A percentile compares a stretch with the other conserved stretches of the same genome.
Evolutionary conservation across 2,888 invertebrate species (phyloP).

Genomic region (Drosophila leonis): DNA sequence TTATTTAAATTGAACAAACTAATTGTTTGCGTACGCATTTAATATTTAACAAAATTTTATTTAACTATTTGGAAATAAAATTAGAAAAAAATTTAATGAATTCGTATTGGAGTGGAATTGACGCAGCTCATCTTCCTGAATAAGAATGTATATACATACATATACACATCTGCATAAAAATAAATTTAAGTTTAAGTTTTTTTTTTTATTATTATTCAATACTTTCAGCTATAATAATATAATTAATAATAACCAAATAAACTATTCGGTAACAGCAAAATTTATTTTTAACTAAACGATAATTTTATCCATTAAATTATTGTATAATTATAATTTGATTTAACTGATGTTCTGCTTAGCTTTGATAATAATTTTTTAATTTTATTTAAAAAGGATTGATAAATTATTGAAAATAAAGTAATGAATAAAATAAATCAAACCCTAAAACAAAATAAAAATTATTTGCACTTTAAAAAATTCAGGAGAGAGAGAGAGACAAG

Average conservation of each 20-base stretch:
- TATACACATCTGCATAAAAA: too few species aligned
- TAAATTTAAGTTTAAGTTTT: too few species aligned
- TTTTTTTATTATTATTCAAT: neutral
- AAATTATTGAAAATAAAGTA: neutral
- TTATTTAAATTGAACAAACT: neutral
- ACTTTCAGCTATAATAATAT: neutral
- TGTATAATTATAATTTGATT: neutral
- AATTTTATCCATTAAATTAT: slow-evolving; percentile 3
- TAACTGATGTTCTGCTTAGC: neutral
- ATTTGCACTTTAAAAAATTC: neutral
- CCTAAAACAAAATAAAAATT: neutral
- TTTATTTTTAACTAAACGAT: neutral
- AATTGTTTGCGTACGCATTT: too few species aligned
- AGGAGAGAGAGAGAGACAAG: neutral
- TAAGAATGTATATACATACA: too few species aligned
- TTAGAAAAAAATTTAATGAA: too few species aligned
- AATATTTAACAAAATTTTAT: too few species aligned
- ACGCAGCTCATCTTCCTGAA: too few species aligned
- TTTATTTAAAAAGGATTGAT: neutral
- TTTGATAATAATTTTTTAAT: neutral
- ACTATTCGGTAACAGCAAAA: neutral
- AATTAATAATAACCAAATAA: neutral
- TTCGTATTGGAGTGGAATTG: too few species aligned
- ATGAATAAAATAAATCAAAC: neutral
- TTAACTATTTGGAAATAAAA: too few species aligned